Evolutionary conservation across 2,797 vertebrate species (phyloP), one percentile per base, ranked within the genome.

Genomic region (Champsocephalus esox): DNA sequence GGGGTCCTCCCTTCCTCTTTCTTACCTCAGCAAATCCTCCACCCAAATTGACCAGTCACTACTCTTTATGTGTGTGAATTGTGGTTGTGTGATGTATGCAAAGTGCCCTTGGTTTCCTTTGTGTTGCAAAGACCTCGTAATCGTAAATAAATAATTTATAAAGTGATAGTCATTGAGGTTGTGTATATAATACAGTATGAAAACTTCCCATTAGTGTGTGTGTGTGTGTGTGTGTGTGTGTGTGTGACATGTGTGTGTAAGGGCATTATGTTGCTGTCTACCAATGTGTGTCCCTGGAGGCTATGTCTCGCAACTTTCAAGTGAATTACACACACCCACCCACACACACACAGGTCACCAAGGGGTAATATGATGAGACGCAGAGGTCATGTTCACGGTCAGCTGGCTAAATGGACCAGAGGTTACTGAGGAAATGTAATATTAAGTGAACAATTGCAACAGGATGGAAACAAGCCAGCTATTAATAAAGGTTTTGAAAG

Each of bases 1-100:
- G 7, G 11, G 50, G 32, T 64, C 72, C 67, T 64, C 81, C 77
- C 75, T 90, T 92, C 89, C 83, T 90, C 86, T 88, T 83, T 79
- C 19, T 44, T 17, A 61, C 72, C 78, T 84, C 73, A 69, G 86
- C 70, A 82, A 66, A 80, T 79, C 65, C 73, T 77, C 81, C 46
- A 75, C 85, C 75, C 34, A 77, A 79, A 78, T 60, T 61, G 72
- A 14, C 34, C 55, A 45, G 58, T 85, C 72, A 64, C 56, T 48
- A 71, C 19, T 43, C 21, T 52, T 8, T 43, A 19, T 52, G 9
- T 55, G 45, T 61, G 56, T 38, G 12, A 17, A 64, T 19, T 67
- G 19, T 65, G 24, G 65, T 4, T 50, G 63, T 38, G 14, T 57
- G 43, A 10, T 49, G 3, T 3, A 34, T 62, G 9, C 5, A 75